Percentiles rank a stretch among this genome's conserved stretches.
phyloP scores from a whole-genome alignment of 2,797 vertebrate genomes.

The Syngnathus acus region DNA sequence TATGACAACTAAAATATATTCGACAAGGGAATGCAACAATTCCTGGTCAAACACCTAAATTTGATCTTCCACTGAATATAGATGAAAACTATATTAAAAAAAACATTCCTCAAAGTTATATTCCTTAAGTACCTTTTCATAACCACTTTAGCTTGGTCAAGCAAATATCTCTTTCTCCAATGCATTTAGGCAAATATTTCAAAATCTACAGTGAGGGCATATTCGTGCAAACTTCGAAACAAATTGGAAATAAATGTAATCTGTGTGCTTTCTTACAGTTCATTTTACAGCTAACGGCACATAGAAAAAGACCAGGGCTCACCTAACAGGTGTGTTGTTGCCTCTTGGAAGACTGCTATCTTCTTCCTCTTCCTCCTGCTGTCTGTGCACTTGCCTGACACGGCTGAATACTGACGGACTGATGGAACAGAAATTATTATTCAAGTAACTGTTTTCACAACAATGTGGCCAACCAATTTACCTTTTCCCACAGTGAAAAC shows the following conservation, averaged over 20 bases:
- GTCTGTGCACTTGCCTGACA: slow-evolving; percentile 76
- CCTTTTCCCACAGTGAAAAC: background rate
- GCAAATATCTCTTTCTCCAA: no score
- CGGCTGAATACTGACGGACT: slow-evolving; percentile 80
- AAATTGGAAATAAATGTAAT: background rate
- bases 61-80: background rate
- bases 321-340: slow-evolving; percentile 67
- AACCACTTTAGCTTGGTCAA: no score
- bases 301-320: slow-evolving; percentile 13
- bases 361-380: slow-evolving; percentile 61
- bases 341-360: slow-evolving; percentile 35
- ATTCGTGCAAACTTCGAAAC: no score
- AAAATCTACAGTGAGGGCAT: no score
- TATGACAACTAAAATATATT: slow-evolving; percentile 43
- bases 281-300: background rate
- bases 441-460: background rate
- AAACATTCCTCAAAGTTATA: background rate
- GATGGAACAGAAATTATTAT: slow-evolving; percentile 27
- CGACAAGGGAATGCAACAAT: slow-evolving; percentile 5
- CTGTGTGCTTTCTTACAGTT: background rate
- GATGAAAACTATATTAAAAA: background rate
- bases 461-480: background rate
- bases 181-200: no score
- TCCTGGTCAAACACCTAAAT: slow-evolving; percentile 6
- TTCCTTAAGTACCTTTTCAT: no score